These are phyloP conservation scores for Orchestes rusci DNA, from an alignment of 2,888 invertebrate species.

Conservation along the genomic window DNA sequence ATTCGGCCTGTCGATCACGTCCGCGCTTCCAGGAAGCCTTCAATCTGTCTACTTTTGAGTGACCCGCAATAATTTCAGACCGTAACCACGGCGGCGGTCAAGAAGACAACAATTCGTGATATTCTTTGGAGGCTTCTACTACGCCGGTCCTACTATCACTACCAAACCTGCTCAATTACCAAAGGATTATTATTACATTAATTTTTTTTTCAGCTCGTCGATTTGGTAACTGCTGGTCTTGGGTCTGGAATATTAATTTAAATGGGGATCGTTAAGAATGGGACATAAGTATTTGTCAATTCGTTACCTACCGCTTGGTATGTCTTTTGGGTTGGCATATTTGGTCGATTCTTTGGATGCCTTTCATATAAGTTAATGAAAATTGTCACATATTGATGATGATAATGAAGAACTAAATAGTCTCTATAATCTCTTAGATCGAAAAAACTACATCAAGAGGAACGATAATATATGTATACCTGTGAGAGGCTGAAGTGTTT, in stretches of 20 bases:
- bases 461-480: too few species aligned
- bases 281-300: too few species aligned
- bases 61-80: slow-evolving; percentile 28
- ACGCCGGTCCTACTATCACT: slow-evolving; percentile 27
- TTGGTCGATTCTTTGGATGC: too few species aligned
- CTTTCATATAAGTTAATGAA: too few species aligned
- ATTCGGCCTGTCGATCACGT: slow-evolving; percentile 41
- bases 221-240: slow-evolving; percentile 6
- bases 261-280: too few species aligned
- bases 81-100: slow-evolving; percentile 28
- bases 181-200: slow-evolving; percentile 26
- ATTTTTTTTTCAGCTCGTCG: slow-evolving; percentile 17
- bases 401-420: too few species aligned
- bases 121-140: slow-evolving; percentile 35
- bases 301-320: too few species aligned
- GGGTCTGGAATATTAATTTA: slow-evolving; percentile 18
- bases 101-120: slow-evolving; percentile 31
- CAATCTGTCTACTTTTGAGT: slow-evolving; percentile 34
- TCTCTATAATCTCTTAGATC: too few species aligned
- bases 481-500: too few species aligned
- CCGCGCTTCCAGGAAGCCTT: slow-evolving; percentile 35
- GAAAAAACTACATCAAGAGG: too few species aligned
- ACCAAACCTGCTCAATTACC: slow-evolving; percentile 27
- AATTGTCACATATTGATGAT: too few species aligned
- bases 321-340: too few species aligned